Evolutionary conservation across 2,888 invertebrate species (phyloP), one percentile per base, ranked within the genome.

Genomic region (Drosophila emarginata): DNA sequence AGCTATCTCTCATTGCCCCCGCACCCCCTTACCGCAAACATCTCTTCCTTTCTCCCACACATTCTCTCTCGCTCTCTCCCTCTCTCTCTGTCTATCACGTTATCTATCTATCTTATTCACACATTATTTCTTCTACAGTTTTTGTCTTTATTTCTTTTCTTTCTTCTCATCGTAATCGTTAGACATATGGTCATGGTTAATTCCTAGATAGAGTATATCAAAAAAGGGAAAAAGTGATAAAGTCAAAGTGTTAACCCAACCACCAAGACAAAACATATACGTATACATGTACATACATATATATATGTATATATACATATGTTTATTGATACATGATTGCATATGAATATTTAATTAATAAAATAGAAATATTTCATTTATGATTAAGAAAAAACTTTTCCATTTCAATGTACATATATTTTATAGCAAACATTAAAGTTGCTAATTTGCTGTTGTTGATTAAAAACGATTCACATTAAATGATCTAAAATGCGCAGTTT

Each of bases 1-100:
- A 67, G 73, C 64, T 71, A 71, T 71, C 72, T 60, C 71, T 11
- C 36, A 37, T 36, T 58, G 26, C 11, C 37, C 45, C 11, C 18
- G 9, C 2, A 6, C 32, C 36, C 32, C 32, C 32, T 32, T 32
- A 4, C n/a, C n/a, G 4, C 32, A 9, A 32, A 12, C 7, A 32
- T 7, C 45, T 15, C 11, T 40, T 23, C 26, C 26, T 26, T 26
- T 23, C n/a, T 2, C 28, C 28, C 28, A 28, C 28, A 4, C 28
- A 28, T 5, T 45, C 18, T 4, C 21, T 23, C 0, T 23, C 12
- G 14, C 26, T 51, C 2, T 28, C 4, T 11, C 14, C 1, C 52
- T 12, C 15, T 51, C 23, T 18, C 15, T 60, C 26, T 50, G 51
- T 52, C 53, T 59, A 66, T 59, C 56, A 39, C 60, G 11, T 32